Base-by-base conservation (phyloP, 2,113 vertebrate species). In the Okapia johnstoni region DNA sequence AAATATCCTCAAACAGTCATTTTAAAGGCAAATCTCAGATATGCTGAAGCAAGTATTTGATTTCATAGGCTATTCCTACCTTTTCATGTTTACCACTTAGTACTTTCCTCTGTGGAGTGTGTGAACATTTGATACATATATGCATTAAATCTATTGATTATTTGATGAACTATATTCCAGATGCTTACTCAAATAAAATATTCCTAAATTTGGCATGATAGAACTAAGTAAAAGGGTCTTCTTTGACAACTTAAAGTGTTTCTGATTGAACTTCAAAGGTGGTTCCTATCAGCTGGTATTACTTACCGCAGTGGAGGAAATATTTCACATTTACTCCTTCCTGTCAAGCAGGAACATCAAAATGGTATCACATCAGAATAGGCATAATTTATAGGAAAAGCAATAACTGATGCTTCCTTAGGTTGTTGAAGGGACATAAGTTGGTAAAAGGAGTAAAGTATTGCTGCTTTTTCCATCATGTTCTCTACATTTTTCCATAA, bases 111-210 rank as follows among this genome's bases (percentile, higher is more conserved):
- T 28, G 25, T 93, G 96, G 28, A 0, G 1, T 58, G 8, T 79
- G 17, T 76, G 77, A 80, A 73, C 28, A 83, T 92, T 55, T 66
- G 55, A 87, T 86, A 66, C 26, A 90, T 52, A 85, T 70, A 57
- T 60, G 1, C 28, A 33, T 95, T 87, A 89, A 95, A 66, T 94
- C 79, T 80, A 19, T 43, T 97, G 89, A 95, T 26, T 14, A 14
- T 96, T 92, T 97, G 58, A 89, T 85, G 90, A 96, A 55, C 2
- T 79, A 1, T 43, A 80, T 93, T 76, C 7, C 85, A 96, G 90
- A 95, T 6, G 88, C 8, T 95, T 73, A 91, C 52, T 97, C 92
- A 94, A 90, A 97, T 97, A 70, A 93, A 97, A 76, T 96, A 97
- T 5, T 95, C 92, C 5, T 93, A 93, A 89, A 92, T 46, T 43